Base-by-base conservation (phyloP, 2,888 invertebrate genomes). In the Aradus depressus region DNA sequence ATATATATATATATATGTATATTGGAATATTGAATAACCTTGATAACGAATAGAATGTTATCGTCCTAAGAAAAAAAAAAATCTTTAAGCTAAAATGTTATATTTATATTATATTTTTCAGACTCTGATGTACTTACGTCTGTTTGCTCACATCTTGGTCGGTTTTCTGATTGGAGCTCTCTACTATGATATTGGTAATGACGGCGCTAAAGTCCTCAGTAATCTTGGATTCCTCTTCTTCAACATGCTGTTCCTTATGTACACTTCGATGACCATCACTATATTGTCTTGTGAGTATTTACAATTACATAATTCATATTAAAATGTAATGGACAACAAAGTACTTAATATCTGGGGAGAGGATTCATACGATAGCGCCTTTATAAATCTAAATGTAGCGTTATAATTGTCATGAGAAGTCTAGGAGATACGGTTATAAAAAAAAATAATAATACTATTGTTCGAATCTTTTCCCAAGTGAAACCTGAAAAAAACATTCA, bases 211-310 rank as follows among this genome's bases (percentile, higher is more conserved):
- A 71, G 92, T 93, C 54, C 80, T 93, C 57, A 93, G 92, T 66
- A 97, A 97, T 69, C 80, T 93, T 60, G 95, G 93, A 56, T 95
- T 92, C 73, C 75, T 96, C 22, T 96, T 97, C 77, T 96, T 97
- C 78, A 93, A 93, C 68, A 90, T 96, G 86, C 75, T 97, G 65
- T 97, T 97, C 76, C 80, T 96, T 59, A 96, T 96, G 91, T 97
- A 96, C 74, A 93, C 95, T 0, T 92, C 96, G n/a, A 91, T 97
- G 85, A 97, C 96, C 67, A 95, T 96, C 63, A 97, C 96, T 39
- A 93, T 97, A 64, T 76, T 97, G 60, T 95, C 96, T 64, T 96
- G 91, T 91, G 72, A 81, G 86, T 78, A 62, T 57, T 31, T 16
- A 5, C 5, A n/a, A n/a, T n/a, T n/a, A n/a, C n/a, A n/a, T n/a